Evolutionary conservation across 2,888 invertebrate species (phyloP).

Genomic region (Chymomyza amoena): DNA sequence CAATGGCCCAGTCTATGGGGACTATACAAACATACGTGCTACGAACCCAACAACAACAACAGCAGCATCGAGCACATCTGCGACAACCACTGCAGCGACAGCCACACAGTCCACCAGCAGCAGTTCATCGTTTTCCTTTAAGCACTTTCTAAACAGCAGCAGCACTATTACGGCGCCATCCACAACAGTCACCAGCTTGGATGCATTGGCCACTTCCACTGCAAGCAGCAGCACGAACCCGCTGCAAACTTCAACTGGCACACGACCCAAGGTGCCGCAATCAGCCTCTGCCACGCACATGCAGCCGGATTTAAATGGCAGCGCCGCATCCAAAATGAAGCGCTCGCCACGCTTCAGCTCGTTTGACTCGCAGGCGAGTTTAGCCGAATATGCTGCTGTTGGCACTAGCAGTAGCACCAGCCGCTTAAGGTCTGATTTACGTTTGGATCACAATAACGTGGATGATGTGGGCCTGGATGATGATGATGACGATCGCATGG

Average conservation of each 20-base stretch:
- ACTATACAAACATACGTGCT: slow-evolving; percentile 68
- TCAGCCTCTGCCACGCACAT: slow-evolving; percentile 72
- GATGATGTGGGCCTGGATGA: slow-evolving; percentile 35
- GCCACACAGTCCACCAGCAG: slow-evolving; percentile 1
- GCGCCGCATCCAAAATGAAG: slow-evolving; percentile 76
- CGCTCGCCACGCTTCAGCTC: slow-evolving; percentile 78
- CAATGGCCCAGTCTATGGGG: slow-evolving; percentile 46
- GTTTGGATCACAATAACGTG: slow-evolving; percentile 39
- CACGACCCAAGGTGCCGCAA: slow-evolving; percentile 86
- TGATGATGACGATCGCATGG: slow-evolving; percentile 51
- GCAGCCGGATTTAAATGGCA: slow-evolving; percentile 54
- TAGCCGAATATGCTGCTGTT: slow-evolving; percentile 75
- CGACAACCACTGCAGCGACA: slow-evolving; percentile 14
- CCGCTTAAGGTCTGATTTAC: slow-evolving; percentile 43
- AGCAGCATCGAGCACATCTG: slow-evolving; percentile 5
- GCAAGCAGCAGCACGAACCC: slow-evolving; percentile 34
- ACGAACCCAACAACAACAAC: slow-evolving; percentile 25
- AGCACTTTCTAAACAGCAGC: slow-evolving; percentile 89
- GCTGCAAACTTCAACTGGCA: slow-evolving; percentile 82
- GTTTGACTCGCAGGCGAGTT: slow-evolving; percentile 79
- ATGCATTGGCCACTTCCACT: slow-evolving; percentile 27
- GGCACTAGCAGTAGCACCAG: slow-evolving; percentile 19
- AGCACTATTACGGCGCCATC: slow-evolving; percentile 69
- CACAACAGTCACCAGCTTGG: slow-evolving; percentile 56
- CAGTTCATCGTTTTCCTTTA: slow-evolving; percentile 84